phyloP scores from a whole-genome alignment of 2,797 vertebrate genomes.

The Champsocephalus gunnari region DNA sequence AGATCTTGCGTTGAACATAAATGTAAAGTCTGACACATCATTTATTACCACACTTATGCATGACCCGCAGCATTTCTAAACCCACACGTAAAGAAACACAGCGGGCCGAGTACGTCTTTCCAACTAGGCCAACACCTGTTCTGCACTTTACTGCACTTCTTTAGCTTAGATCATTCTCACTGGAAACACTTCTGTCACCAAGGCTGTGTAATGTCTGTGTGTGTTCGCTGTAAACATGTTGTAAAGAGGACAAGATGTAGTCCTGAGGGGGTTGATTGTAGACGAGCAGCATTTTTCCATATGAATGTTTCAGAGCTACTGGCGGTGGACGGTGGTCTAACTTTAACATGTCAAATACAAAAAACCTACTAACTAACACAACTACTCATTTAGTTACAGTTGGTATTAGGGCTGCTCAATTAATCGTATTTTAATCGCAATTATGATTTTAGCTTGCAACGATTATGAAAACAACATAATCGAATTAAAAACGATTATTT shows the following conservation, averaged over 20 bases:
- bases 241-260: constrained; percentile 60
- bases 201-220: constrained; percentile 36
- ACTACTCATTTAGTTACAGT: constrained; percentile 36
- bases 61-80: constrained; percentile 45
- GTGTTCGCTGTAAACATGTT: constrained; percentile 20
- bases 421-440: too few relatives aligned
- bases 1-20: not conserved
- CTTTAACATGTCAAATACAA: constrained; percentile 32
- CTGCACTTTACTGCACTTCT: constrained; percentile 57
- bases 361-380: constrained; percentile 18
- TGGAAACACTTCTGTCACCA: constrained; percentile 74
- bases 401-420: not conserved
- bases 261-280: constrained; percentile 27
- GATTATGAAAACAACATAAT: too few relatives aligned
- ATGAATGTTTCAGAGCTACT: constrained; percentile 35
- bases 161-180: constrained; percentile 62
- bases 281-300: constrained; percentile 65
- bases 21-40: constrained; percentile 8
- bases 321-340: constrained; percentile 21
- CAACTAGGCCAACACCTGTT: constrained; percentile 77
- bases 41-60: constrained; percentile 12
- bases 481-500: too few relatives aligned
- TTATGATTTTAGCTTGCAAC: too few relatives aligned
- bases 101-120: constrained; percentile 26
- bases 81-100: constrained; percentile 45